These are phyloP conservation scores for Machimus rusticus DNA, from an alignment of 2,888 invertebrate genomes.

Conservation along the genomic window DNA sequence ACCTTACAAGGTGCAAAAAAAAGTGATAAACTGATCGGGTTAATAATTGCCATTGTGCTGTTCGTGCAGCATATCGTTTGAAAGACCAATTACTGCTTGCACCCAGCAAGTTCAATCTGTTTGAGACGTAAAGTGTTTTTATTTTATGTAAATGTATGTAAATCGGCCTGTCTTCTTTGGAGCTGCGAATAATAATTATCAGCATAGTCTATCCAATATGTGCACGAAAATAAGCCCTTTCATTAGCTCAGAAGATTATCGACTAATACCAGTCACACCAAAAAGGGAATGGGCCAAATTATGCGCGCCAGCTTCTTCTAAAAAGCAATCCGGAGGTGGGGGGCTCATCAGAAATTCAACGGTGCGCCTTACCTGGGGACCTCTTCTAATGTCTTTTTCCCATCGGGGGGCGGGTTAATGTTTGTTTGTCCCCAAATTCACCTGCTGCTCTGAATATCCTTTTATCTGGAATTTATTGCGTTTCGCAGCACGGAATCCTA, in stretches of 20 bases:
- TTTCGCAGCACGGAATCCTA: not conserved
- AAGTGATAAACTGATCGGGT: too few relatives aligned
- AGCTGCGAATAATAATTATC: not conserved
- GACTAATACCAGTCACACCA: not conserved
- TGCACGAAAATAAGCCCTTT: not conserved
- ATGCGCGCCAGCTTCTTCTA: not conserved
- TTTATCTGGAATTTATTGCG: not conserved
- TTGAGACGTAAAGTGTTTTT: not conserved
- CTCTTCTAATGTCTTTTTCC: not conserved
- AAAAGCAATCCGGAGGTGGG: not conserved
- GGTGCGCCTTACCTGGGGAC: not conserved
- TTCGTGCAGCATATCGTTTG: not conserved
- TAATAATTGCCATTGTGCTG: not conserved
- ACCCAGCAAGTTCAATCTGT: not conserved
- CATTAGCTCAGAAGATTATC: not conserved
- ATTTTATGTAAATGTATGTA: not conserved
- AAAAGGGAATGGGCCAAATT: not conserved
- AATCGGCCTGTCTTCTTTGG: not conserved
- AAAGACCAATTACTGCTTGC: not conserved
- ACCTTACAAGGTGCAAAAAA: too few relatives aligned
- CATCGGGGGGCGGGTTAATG: not conserved
- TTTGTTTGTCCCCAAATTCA: not conserved
- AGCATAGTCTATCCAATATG: not conserved
- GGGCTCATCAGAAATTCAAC: not conserved
- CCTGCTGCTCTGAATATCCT: not conserved